Conservation (phyloP, 2,888 invertebrate genomes). For the Campaea margaritaria region DNA sequence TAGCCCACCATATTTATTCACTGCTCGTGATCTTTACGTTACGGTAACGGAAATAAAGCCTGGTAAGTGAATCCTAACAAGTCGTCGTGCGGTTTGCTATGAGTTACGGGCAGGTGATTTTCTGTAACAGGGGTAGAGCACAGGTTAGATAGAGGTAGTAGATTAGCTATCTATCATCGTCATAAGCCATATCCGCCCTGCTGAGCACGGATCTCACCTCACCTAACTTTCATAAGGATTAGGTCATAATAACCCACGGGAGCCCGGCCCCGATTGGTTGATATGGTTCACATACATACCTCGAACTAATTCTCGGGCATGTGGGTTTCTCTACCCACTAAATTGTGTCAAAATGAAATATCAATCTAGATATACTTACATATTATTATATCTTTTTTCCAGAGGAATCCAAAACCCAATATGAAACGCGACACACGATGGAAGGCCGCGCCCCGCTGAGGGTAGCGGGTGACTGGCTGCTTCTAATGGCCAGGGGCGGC, state of each 20-base stretch:
- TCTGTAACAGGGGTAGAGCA: neutral
- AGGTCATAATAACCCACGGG: too few relatives aligned
- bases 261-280: too few relatives aligned
- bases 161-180: too few relatives aligned
- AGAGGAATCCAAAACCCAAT: conserved; percentile 74
- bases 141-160: too few relatives aligned
- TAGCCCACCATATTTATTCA: conserved; percentile 82
- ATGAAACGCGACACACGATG: conserved; percentile 80
- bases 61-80: conserved; percentile 57
- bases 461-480: conserved; percentile 73
- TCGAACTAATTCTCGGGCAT: too few relatives aligned
- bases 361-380: too few relatives aligned
- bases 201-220: too few relatives aligned
- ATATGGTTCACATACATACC: too few relatives aligned
- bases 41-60: conserved; percentile 86
- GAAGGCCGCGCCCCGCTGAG: conserved; percentile 85
- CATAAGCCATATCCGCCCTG: too few relatives aligned
- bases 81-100: neutral
- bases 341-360: too few relatives aligned
- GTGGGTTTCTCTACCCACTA: too few relatives aligned
- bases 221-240: too few relatives aligned
- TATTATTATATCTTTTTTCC: conserved; percentile 41
- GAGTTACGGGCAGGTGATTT: neutral
- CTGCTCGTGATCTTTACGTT: conserved; percentile 86
- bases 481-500: conserved; percentile 80